Percentiles rank a stretch among this genome's conserved stretches.
Evolutionary conservation across 1,140 invertebrate species (phyloP).

Genomic region (Conus ventricosus): DNA sequence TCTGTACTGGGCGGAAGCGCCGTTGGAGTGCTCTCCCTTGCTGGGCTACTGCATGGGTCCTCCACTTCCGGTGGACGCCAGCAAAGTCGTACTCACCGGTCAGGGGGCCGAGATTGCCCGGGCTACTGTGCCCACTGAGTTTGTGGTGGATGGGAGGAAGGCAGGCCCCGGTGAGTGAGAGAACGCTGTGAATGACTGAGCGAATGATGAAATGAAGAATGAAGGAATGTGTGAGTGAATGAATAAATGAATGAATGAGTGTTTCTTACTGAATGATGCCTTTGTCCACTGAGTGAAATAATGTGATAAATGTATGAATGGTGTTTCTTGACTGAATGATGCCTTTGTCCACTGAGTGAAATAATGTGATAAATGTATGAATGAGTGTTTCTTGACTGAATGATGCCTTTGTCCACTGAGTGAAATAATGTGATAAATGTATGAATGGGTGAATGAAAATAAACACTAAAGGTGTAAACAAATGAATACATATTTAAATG

Average conservation of each 20-base stretch:
- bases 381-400: not conserved
- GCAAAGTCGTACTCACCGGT: conserved; percentile 81
- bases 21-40: conserved; percentile 77
- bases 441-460: no score
- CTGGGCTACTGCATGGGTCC: conserved; percentile 65
- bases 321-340: not conserved
- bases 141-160: conserved; percentile 95
- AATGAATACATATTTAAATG: no score
- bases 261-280: not conserved
- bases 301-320: no score
- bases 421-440: no score
- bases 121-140: conserved; percentile 90
- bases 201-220: no score
- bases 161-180: conserved; percentile 70
- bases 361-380: not conserved
- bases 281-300: no score
- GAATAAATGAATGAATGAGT: not conserved
- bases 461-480: no score
- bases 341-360: no score
- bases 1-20: conserved; percentile 78
- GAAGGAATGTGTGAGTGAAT: no score
- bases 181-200: not conserved
- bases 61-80: conserved; percentile 62
- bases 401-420: no score
- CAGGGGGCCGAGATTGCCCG: conserved; percentile 92